Percentiles rank a stretch among this genome's conserved stretches.
These are phyloP conservation scores for Fulmarus glacialis DNA, from an alignment of 2,113 vertebrate genomes.

Conservation along the genomic window DNA sequence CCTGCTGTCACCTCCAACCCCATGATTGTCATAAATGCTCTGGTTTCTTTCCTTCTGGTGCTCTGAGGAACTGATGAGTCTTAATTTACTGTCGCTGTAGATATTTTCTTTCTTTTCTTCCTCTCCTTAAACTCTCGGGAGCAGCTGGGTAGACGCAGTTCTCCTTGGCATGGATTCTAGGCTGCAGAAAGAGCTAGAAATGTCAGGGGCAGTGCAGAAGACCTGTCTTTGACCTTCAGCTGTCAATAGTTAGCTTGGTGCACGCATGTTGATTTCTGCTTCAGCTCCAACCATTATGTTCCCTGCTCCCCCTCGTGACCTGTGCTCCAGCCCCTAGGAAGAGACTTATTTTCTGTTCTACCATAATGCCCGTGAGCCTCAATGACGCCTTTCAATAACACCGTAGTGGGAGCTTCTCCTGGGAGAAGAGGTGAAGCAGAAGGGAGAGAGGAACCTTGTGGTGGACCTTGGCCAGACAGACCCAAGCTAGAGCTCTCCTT, in stretches of 20 bases:
- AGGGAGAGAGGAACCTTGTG: neutral
- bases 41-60: slow-evolving; percentile 41
- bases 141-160: neutral
- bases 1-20: slow-evolving; percentile 21
- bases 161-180: neutral
- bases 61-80: slow-evolving; percentile 35
- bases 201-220: neutral
- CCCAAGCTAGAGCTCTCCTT: neutral
- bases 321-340: neutral
- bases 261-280: neutral
- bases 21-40: slow-evolving; percentile 38
- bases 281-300: neutral
- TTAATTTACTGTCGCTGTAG: slow-evolving; percentile 27
- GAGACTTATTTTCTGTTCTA: neutral
- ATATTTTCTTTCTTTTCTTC: slow-evolving; percentile 56
- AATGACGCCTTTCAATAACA: neutral
- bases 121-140: neutral
- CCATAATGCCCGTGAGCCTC: neutral
- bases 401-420: neutral
- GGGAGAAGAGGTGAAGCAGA: neutral
- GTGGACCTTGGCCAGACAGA: neutral
- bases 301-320: neutral
- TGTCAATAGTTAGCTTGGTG: neutral
- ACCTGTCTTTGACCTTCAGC: neutral
- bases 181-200: neutral